Conservation (phyloP, 1,140 invertebrate species). For the Polypedilum vanderplanki region DNA sequence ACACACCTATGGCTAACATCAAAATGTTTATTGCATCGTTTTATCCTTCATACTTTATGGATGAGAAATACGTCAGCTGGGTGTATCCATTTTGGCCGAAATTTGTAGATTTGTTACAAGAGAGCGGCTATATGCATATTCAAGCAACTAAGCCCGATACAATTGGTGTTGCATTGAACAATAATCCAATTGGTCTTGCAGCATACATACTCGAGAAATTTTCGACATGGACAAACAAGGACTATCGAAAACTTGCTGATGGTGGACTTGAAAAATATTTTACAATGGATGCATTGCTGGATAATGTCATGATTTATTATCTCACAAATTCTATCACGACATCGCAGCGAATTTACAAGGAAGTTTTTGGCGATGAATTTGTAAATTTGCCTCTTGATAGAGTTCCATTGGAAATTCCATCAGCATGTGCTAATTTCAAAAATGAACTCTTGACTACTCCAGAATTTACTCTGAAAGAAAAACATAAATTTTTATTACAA, state of each 20-base stretch:
- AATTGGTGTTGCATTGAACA: slow-evolving; percentile 55
- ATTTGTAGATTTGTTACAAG: slow-evolving; percentile 50
- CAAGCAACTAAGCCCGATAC: slow-evolving; percentile 90
- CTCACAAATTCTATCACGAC: slow-evolving; percentile 66
- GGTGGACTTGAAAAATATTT: slow-evolving; percentile 61
- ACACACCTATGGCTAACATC: slow-evolving; percentile 36
- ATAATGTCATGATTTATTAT: slow-evolving; percentile 88
- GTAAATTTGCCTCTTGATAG: slow-evolving; percentile 46
- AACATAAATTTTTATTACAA: slow-evolving; percentile 57
- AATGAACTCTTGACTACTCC: slow-evolving; percentile 55
- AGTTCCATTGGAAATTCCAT: slow-evolving; percentile 53
- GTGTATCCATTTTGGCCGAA: slow-evolving; percentile 55
- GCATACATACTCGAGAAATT: slow-evolving; percentile 85
- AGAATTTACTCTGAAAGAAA: slow-evolving; percentile 51
- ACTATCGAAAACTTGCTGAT: slow-evolving; percentile 52
- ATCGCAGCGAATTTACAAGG: slow-evolving; percentile 67
- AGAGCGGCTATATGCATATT: slow-evolving; percentile 74
- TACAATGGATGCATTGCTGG: slow-evolving; percentile 67
- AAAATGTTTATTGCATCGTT: slow-evolving; percentile 48
- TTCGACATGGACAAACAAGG: slow-evolving; percentile 61
- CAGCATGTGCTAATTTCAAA: slow-evolving; percentile 56
- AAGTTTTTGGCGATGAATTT: slow-evolving; percentile 48
- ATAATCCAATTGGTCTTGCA: slow-evolving; percentile 68
- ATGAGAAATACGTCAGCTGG: slow-evolving; percentile 48
- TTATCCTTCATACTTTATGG: slow-evolving; percentile 52